Percentiles rank a stretch among this genome's conserved stretches.
phyloP scores from a whole-genome alignment of 1,140 invertebrate genomes.

The Penaeus indicus region DNA sequence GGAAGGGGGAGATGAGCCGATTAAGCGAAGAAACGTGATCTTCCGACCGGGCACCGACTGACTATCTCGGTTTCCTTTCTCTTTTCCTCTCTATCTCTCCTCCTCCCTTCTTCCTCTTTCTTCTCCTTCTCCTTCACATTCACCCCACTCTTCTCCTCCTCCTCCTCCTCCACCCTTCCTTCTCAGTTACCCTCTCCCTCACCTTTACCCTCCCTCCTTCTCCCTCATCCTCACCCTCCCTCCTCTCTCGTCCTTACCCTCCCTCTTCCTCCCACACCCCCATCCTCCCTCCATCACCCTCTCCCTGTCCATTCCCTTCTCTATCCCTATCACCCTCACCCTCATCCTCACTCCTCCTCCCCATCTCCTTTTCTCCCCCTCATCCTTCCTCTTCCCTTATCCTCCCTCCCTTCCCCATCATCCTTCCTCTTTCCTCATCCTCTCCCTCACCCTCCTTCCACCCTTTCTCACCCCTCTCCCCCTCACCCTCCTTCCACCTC shows the following conservation, averaged over 20 bases:
- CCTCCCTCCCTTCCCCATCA: neutral
- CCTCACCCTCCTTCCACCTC: too few relatives aligned
- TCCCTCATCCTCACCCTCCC: too few relatives aligned
- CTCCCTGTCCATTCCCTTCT: neutral
- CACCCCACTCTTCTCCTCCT: too few relatives aligned
- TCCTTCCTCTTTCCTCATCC: neutral
- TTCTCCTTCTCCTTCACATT: neutral
- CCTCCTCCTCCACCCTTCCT: neutral
- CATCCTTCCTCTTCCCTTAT: neutral
- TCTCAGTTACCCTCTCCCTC: too few relatives aligned
- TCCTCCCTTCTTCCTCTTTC: neutral
- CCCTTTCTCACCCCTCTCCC: neutral
- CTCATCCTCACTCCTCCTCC: neutral
- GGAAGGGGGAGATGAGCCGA: too few relatives aligned
- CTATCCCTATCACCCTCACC: neutral
- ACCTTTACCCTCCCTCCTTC: too few relatives aligned
- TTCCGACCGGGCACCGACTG: too few relatives aligned
- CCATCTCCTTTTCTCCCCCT: too few relatives aligned
- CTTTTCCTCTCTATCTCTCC: neutral
- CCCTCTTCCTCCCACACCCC: neutral
- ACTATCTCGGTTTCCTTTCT: neutral
- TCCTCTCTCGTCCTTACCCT: neutral
- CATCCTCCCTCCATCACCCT: neutral
- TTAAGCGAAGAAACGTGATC: too few relatives aligned
- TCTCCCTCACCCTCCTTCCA: too few relatives aligned